These are phyloP conservation scores for Protonemura montana DNA, from an alignment of 2,888 invertebrate species.

Conservation along the genomic window DNA sequence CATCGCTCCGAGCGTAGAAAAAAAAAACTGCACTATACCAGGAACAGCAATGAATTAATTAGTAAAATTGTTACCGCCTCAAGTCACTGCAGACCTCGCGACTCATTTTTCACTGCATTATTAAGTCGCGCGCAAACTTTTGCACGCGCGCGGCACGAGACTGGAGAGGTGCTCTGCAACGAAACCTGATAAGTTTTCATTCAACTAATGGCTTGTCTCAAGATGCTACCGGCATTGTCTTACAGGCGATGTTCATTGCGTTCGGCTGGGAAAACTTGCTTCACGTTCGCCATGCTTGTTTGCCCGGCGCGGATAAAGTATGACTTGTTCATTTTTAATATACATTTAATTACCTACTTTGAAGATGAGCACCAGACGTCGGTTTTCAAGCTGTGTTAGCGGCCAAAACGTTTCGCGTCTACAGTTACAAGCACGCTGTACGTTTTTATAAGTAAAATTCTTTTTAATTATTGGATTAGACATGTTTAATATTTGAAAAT, in stretches of 20 bases:
- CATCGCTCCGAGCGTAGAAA: neutral
- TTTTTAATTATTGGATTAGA: too few species aligned
- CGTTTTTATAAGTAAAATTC: too few species aligned
- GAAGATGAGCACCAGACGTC: too few species aligned
- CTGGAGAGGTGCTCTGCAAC: neutral
- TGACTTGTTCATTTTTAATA: neutral
- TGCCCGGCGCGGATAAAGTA: too few species aligned
- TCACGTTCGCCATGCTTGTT: too few species aligned
- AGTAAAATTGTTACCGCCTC: neutral
- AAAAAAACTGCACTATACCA: neutral
- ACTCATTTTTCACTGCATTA: neutral
- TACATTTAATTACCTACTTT: neutral
- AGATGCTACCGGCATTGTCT: neutral
- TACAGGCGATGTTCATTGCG: neutral
- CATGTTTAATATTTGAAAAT: too few species aligned
- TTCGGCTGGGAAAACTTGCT: neutral
- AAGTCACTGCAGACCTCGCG: neutral
- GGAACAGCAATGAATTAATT: neutral
- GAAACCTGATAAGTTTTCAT: conserved; percentile 12
- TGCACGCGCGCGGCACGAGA: neutral
- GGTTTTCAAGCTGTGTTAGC: too few species aligned
- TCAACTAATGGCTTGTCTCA: neutral
- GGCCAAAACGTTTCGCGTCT: too few species aligned
- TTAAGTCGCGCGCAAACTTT: neutral
- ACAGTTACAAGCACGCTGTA: too few species aligned